A percentile compares a stretch with the other conserved stretches of the same genome.
phyloP scores from a whole-genome alignment of 2,113 vertebrate genomes.

The Myotis lucifugus region DNA sequence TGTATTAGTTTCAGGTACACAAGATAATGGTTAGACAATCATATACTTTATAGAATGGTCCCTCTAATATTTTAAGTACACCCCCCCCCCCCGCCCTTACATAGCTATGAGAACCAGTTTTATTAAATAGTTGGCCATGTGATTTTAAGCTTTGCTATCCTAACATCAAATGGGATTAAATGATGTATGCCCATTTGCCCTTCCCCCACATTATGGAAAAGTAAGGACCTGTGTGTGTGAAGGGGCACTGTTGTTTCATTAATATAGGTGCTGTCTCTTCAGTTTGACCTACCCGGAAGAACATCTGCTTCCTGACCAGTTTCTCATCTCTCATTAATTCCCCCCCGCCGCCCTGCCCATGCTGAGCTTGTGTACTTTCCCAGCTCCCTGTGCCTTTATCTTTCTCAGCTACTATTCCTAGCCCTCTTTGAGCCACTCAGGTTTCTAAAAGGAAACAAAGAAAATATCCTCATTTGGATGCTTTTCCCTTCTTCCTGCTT shows the following conservation, averaged over 20 bases:
- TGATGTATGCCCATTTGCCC: neutral
- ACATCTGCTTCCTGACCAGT: conserved; percentile 20
- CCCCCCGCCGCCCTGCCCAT: neutral
- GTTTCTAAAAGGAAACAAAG: neutral
- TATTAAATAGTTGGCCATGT: neutral
- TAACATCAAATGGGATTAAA: neutral
- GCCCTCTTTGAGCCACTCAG: neutral
- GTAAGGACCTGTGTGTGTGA: neutral
- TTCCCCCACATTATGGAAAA: neutral
- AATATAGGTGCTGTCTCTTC: neutral
- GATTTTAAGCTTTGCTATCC: conserved; percentile 7
- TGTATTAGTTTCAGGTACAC: too few species aligned
- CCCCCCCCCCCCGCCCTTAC: too few species aligned
- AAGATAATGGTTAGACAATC: too few species aligned
- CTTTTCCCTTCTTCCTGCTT: neutral
- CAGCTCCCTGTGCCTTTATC: neutral
- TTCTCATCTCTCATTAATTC: neutral
- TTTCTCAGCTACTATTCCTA: conserved; percentile 18
- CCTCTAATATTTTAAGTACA: too few species aligned
- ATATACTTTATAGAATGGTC: too few species aligned
- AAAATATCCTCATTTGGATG: neutral
- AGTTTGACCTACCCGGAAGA: neutral
- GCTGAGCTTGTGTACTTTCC: conserved; percentile 33
- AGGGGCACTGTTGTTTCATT: neutral
- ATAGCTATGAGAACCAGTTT: neutral